Base-by-base conservation (phyloP, 2,888 invertebrate genomes). In the Melieria omissa region DNA sequence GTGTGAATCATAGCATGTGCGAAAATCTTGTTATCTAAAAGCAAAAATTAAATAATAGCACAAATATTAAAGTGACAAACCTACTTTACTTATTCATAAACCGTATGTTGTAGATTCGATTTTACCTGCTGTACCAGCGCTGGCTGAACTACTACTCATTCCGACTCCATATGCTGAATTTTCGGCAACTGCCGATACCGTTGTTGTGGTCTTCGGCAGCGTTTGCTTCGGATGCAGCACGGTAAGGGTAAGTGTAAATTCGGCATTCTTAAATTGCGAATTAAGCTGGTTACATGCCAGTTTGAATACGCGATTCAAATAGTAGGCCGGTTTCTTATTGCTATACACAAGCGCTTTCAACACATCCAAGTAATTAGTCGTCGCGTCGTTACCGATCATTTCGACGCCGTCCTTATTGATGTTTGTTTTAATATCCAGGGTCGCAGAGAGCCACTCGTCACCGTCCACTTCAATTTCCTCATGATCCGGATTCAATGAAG, bases 321-420 rank as follows among this genome's bases (percentile, higher is more conserved):
- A 97, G 86, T 97, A 97, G 9, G 97, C 97, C 4, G 98, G 98
- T 85, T 98, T 96, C 82, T 94, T 94, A 89, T 99, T 98, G 85
- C 95, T 96, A 89, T 99, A 99, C 79, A 94, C 93, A 75, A 97
- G 76, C 10, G 87, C 84, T 46, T 83, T 83, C 5, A 87, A 66
- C 0, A 87, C 85, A 71, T 84, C 85, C 14, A 86, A 76, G 77
- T 87, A 87, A 70, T 86, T 87, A 4, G 77, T 77, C 64, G 83
- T 83, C 1, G 81, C 81, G 73, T 87, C 87, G 7, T 82, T 83
- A 5, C 87, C 87, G 67, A 86, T 82, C 86, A 87, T 86, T 78
- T 87, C 87, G 75, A 95, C 95, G 0, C 97, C 96, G 86, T 98
- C 96, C 74, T 96, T 92, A 57, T 96, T 97, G 77, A 97, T 93